These are phyloP conservation scores for Chelidonichthys spinosus DNA, from an alignment of 2,797 vertebrate species.

Conservation along the genomic window DNA sequence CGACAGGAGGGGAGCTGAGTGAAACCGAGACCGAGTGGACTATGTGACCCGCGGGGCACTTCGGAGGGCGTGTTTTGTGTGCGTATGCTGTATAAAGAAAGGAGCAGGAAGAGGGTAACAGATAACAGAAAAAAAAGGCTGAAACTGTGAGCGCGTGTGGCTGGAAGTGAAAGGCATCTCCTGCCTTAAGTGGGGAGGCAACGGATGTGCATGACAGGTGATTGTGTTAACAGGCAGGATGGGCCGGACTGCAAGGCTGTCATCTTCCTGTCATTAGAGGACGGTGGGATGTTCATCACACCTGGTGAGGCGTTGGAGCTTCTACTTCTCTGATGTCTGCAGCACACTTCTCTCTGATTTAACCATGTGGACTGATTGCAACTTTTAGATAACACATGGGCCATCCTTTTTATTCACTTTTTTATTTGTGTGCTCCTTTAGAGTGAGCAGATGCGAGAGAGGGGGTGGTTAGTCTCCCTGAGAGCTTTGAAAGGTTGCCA, in stretches of 20 bases:
- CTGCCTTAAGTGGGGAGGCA: constrained; percentile 35
- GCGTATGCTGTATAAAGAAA: constrained; percentile 25
- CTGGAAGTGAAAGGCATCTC: constrained; percentile 54
- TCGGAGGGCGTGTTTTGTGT: constrained; percentile 29
- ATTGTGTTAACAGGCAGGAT: constrained; percentile 62
- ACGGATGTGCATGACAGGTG: constrained; percentile 66
- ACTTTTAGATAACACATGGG: constrained; percentile 3
- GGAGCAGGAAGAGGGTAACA: constrained; percentile 53
- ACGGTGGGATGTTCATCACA: constrained; percentile 47
- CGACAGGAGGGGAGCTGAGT: constrained; percentile 45
- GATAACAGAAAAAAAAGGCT: constrained; percentile 36
- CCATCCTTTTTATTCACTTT: constrained; percentile 18
- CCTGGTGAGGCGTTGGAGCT: constrained; percentile 50
- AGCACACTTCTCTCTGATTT: not conserved
- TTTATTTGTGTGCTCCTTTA: constrained; percentile 25
- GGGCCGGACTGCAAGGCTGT: constrained; percentile 46
- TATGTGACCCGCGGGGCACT: constrained; percentile 44
- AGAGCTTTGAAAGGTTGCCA: constrained; percentile 68
- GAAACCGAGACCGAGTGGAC: constrained; percentile 53
- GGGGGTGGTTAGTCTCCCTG: constrained; percentile 30
- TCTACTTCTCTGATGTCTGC: not conserved
- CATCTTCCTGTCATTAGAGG: constrained; percentile 65
- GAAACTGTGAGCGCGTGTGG: constrained; percentile 32
- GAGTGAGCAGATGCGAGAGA: constrained; percentile 46
- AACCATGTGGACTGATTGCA: not conserved